Evolutionary conservation across 2,797 vertebrate genomes (phyloP), one percentile per base, ranked within the genome.

Genomic region (Falco columbarius): DNA sequence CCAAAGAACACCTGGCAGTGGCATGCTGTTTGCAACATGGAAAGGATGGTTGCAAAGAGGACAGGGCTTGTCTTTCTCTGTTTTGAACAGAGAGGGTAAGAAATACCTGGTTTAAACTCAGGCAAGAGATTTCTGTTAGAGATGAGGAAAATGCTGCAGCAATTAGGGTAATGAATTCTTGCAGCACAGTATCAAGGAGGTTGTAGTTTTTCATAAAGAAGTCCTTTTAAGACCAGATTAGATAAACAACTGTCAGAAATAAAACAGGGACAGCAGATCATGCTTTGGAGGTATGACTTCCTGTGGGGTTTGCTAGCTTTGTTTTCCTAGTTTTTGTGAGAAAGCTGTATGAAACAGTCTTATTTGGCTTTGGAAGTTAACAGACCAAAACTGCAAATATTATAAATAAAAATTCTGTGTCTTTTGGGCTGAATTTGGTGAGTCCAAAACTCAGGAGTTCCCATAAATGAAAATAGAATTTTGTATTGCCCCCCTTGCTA

Each of bases 11-110:
- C 7, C 71, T 17, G 29, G 22, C 21, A 42, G 10, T 14, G 34
- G 29, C 0, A 0, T 59, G 36, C 12, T 67, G 29, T 34, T 47
- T 90, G 72, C 49, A 82, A 80, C 1, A 0, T 14, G 12, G 44
- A 49, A n/a, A 18, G 61, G 52, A 7, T n/a, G 14, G 46, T 47
- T 42, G 38, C 58, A 61, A 38, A 29, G 71, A 66, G n/a, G 36
- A 27, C 24, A 19, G 42, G 36, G 42, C 21, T 67, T 55, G 27
- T 42, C 32, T 27, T 67, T 18, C 49, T 42, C 40, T 59, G 7
- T 36, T 77, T 49, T 36, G 47, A 62, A 40, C 24, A 34, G 46
- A 54, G 26, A 55, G 38, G 22, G 7, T 88, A 54, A 58, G 47
- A 74, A 79, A n/a, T 66, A 40, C 6, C 27, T 36, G 12, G 6